These are phyloP conservation scores for Zygaena filipendulae DNA, from an alignment of 2,888 invertebrate genomes.

Conservation along the genomic window DNA sequence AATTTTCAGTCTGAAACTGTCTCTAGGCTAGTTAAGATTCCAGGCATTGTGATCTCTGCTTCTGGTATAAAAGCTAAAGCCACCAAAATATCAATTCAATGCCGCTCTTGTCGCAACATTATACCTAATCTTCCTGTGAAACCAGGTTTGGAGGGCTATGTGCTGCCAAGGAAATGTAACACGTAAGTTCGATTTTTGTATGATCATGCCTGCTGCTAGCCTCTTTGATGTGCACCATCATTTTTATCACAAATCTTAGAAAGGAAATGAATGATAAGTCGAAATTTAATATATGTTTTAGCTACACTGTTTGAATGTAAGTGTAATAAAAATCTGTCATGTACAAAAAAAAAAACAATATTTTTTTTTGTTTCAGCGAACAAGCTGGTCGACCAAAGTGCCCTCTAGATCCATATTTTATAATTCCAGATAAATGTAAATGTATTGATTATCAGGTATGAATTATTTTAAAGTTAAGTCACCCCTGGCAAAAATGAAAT, in stretches of 20 bases:
- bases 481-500: background rate
- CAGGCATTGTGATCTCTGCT: constrained; percentile 95
- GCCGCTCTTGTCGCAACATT: constrained; percentile 90
- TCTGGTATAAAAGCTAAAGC: constrained; percentile 96
- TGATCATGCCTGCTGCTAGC: too few relatives aligned
- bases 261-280: too few relatives aligned
- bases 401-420: constrained; percentile 97
- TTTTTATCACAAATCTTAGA: too few relatives aligned
- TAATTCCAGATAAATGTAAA: constrained; percentile 96
- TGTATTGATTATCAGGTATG: constrained; percentile 95
- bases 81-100: constrained; percentile 94
- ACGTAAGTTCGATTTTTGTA: constrained; percentile 71
- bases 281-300: background rate
- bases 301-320: too few relatives aligned
- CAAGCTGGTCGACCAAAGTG: constrained; percentile 94
- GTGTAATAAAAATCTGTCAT: too few relatives aligned
- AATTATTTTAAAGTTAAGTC: background rate
- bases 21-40: constrained; percentile 92
- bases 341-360: too few relatives aligned
- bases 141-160: constrained; percentile 96
- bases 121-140: constrained; percentile 91
- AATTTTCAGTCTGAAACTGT: constrained; percentile 87
- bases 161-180: constrained; percentile 93
- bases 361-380: constrained; percentile 77
- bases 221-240: background rate